phyloP scores from a whole-genome alignment of 2,888 invertebrate genomes.

The Lithophane ornitopus region DNA sequence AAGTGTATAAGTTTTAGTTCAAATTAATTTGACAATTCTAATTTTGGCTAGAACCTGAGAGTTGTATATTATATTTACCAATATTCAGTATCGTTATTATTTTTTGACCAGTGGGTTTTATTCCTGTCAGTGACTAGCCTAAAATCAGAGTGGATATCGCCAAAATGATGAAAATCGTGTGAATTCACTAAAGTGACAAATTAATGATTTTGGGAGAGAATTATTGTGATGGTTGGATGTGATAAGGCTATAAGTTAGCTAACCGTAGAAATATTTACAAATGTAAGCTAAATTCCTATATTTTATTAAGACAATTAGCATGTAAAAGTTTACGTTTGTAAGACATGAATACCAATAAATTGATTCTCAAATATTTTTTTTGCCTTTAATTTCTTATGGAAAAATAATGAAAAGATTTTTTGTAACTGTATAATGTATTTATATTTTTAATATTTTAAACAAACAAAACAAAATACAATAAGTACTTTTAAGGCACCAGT shows the following conservation, averaged over 20 bases:
- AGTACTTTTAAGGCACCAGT: constrained; percentile 61
- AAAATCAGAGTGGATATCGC: constrained; percentile 38
- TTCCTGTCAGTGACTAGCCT: constrained; percentile 35
- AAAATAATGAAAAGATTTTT: constrained; percentile 22
- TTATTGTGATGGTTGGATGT: constrained; percentile 86
- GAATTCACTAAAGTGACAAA: constrained; percentile 61
- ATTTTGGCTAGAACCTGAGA: neutral
- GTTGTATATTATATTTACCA: neutral
- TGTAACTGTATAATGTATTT: constrained; percentile 37
- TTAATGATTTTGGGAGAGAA: constrained; percentile 68
- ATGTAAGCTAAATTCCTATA: constrained; percentile 87
- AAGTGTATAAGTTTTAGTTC: neutral
- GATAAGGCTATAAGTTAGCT: constrained; percentile 80
- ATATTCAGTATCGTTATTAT: neutral
- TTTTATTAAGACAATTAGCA: constrained; percentile 83
- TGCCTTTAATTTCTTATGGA: neutral
- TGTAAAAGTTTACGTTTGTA: constrained; percentile 81
- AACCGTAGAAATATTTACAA: constrained; percentile 74
- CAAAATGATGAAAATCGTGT: constrained; percentile 49
- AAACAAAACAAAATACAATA: constrained; percentile 53
- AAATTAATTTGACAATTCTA: neutral
- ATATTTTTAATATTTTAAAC: constrained; percentile 41
- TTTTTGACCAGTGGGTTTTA: neutral
- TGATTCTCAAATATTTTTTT: constrained; percentile 64
- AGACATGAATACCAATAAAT: constrained; percentile 82